phyloP scores from a whole-genome alignment of 1,140 invertebrate genomes.

The Trichonephila clavipes region DNA sequence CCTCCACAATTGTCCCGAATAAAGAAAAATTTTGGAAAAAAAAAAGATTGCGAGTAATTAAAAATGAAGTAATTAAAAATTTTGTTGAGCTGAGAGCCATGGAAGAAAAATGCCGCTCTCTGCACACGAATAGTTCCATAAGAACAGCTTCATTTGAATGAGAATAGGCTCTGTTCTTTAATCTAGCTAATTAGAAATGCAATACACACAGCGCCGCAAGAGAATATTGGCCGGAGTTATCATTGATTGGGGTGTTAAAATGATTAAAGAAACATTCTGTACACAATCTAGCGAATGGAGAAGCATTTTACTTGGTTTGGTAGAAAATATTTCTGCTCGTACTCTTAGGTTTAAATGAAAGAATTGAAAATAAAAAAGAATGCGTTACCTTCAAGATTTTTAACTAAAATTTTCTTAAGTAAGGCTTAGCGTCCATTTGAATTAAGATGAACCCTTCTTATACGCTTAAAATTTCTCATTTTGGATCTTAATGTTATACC shows the following conservation, averaged over 20 bases:
- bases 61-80: conserved; percentile 60
- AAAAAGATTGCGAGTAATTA: background rate
- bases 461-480: no score
- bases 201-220: background rate
- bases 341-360: no score
- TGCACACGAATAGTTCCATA: background rate
- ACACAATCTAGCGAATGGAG: no score
- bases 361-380: no score
- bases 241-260: background rate
- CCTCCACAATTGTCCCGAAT: background rate
- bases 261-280: no score
- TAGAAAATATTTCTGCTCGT: no score
- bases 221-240: background rate
- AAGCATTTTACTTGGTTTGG: no score
- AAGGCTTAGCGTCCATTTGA: no score
- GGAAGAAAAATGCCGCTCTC: background rate
- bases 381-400: no score
- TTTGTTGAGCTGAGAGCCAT: background rate
- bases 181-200: conserved; percentile 43
- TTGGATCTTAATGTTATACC: no score
- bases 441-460: no score
- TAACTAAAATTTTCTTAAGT: no score
- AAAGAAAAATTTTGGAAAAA: background rate
- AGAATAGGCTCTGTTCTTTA: background rate
- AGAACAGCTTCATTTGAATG: conserved; percentile 45